Conservation (phyloP, 2,888 invertebrate genomes). For the Monoplex corrugatus region DNA sequence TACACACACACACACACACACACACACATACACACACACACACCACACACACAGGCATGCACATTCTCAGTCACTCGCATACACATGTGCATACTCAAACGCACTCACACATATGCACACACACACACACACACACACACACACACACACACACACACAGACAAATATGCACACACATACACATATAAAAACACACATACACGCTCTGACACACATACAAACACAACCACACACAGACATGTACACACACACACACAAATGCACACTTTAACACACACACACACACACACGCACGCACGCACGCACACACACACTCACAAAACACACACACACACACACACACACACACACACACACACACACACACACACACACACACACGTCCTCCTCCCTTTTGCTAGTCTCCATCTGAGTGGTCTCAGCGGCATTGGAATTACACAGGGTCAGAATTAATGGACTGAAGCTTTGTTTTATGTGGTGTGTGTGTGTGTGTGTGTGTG, state of each 20-base stretch:
- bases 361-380: not conserved
- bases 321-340: constrained; percentile 2
- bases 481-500: too few species aligned
- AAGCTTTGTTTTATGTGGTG: too few species aligned
- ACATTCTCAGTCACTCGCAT: not conserved
- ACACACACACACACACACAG: not conserved
- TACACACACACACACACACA: too few species aligned
- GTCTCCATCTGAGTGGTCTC: too few species aligned
- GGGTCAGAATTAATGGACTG: too few species aligned
- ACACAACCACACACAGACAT: not conserved
- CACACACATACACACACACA: too few species aligned
- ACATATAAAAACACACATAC: not conserved
- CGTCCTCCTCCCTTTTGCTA: too few species aligned
- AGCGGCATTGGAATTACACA: too few species aligned
- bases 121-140: not conserved
- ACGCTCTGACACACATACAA: not conserved
- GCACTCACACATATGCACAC: not conserved
- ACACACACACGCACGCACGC: not conserved
- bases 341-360: not conserved
- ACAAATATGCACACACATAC: not conserved
- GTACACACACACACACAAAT: not conserved
- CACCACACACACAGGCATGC: too few species aligned
- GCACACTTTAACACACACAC: not conserved
- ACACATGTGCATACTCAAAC: not conserved
- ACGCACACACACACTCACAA: constrained; percentile 6